Base-by-base conservation (phyloP, 2,113 vertebrate genomes). In the Lethenteron camtschaticum region DNA sequence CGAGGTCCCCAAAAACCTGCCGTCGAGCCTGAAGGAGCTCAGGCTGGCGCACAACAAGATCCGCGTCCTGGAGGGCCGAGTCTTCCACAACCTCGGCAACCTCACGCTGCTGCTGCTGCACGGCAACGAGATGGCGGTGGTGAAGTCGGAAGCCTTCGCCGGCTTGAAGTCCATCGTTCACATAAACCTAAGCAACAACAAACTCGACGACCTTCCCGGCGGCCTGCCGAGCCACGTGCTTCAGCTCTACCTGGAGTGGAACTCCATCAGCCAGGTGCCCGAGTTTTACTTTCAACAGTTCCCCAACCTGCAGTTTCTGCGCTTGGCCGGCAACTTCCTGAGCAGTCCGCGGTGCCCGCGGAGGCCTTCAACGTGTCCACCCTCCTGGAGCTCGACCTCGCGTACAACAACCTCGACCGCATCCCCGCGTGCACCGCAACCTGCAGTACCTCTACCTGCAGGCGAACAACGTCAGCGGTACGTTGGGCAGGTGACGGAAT, bases 361-460 rank as follows among this genome's bases (percentile, higher is more conserved):
- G 63, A 57, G 10, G 76, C 72, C 58, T 82, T 84, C 74, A 85
- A 81, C 70, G 41, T 77, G 56, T 78, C 80, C 74, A 78, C 79
- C 69, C 73, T 85, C 71, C 75, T 84, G 72, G 82, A 85, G 75
- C 75, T 83, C 71, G 83, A 83, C 70, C 78, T 84, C 56, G 82
- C 82, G n/a, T 81, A 81, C 69, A 85, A 84, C 75, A 77, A 77
- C 71, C 78, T 84, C 9, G 79, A 69, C 2, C 71, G 71, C 57
- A 77, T 79, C 68, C 82, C 83, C 56, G 70, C 1, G 80, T 83
- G 14, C 79, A 81, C 56, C 76, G 63, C 71, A 81, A 76, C 2
- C 78, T 85, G 69, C 79, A 79, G 75, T 78, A 83, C 72, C 80
- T 84, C 24, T 83, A 82, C 74, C 75, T 85, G 72, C 79, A 84